Percentiles rank a stretch among this genome's conserved stretches.
Evolutionary conservation across 1,140 invertebrate species (phyloP).

Genomic region (Pseudomyrmex concolor): DNA sequence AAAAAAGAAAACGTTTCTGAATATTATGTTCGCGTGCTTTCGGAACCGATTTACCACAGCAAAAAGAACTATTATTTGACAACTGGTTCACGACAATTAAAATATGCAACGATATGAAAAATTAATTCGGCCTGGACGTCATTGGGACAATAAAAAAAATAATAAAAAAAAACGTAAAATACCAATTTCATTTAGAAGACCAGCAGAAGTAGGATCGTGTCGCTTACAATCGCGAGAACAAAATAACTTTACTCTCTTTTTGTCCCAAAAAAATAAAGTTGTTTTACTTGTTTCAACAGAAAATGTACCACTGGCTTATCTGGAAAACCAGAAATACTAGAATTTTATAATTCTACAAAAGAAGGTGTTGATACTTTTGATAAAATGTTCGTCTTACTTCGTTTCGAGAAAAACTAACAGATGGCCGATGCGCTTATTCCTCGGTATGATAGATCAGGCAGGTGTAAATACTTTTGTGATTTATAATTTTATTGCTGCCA

Average conservation of each 20-base stretch:
- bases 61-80: neutral
- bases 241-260: neutral
- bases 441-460: neutral
- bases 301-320: neutral
- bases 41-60: neutral
- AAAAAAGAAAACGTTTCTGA: neutral
- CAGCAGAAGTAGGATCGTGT: neutral
- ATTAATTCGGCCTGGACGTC: neutral
- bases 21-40: neutral
- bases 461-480: neutral
- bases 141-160: neutral
- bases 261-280: neutral
- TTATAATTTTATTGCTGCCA: neutral
- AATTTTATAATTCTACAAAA: neutral
- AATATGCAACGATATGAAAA: too few species aligned
- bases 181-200: neutral
- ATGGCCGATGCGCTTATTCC: neutral
- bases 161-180: neutral
- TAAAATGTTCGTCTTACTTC: neutral
- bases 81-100: neutral
- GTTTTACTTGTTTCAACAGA: neutral
- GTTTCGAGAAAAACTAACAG: neutral
- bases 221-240: too few species aligned
- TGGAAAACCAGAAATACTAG: neutral
- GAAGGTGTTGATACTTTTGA: neutral